Conservation (phyloP, 2,888 invertebrate genomes). For the Augiades crinisus region DNA sequence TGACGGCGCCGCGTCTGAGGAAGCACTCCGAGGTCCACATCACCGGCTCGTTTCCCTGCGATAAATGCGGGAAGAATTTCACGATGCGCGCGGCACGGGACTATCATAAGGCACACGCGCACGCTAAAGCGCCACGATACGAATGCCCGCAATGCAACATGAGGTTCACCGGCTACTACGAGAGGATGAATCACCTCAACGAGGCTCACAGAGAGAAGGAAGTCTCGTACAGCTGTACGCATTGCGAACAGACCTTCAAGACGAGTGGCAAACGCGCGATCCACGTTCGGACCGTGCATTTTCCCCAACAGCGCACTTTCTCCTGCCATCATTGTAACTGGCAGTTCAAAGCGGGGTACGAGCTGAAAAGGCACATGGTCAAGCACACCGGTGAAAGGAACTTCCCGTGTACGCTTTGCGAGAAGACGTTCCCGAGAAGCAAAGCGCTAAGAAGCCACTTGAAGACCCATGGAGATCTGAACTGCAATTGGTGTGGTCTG, state of each 20-base stretch:
- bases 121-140: constrained; percentile 62
- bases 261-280: constrained; percentile 64
- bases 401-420: constrained; percentile 58
- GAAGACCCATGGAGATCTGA: constrained; percentile 58
- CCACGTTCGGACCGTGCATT: constrained; percentile 59
- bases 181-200: constrained; percentile 65
- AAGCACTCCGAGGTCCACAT: constrained; percentile 70
- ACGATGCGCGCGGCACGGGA: constrained; percentile 64
- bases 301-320: constrained; percentile 54
- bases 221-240: constrained; percentile 57
- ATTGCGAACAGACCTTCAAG: constrained; percentile 62
- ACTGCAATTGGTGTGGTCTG: constrained; percentile 53
- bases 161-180: constrained; percentile 64
- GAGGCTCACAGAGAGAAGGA: constrained; percentile 61
- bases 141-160: constrained; percentile 67
- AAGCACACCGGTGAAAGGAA: constrained; percentile 62
- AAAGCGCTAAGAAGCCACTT: constrained; percentile 56
- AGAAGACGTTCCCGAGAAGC: constrained; percentile 57
- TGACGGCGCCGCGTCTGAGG: constrained; percentile 65
- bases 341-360: constrained; percentile 65
- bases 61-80: constrained; percentile 59
- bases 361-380: constrained; percentile 64
- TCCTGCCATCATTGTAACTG: constrained; percentile 60
- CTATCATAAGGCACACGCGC: constrained; percentile 60
- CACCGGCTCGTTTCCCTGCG: constrained; percentile 64